Evolutionary conservation across 64 coral and sea anemone species (phyloP), one percentile per base, ranked within the genome.

Genomic region (Dendrophyllia cribrosa): DNA sequence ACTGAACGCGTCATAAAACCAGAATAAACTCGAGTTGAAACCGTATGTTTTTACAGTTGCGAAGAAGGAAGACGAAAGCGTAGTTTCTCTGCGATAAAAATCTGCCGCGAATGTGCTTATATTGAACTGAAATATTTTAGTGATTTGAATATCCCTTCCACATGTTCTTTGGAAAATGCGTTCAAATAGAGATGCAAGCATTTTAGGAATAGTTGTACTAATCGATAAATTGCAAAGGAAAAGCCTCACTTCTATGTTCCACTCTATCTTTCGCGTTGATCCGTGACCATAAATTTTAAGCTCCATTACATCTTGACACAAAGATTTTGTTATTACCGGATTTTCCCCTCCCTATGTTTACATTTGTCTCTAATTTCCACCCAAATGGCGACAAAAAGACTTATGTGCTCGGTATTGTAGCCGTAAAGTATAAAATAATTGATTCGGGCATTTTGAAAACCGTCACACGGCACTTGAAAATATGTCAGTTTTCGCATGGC

Each of bases 61-160:
- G 60, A 66, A 84, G 20, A 84, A 5, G 60, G 26, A 51, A 68
- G 23, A 67, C 43, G 16, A 84, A 51, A 48, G 45, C 44, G 16
- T 23, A 51, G 17, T 84, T 67, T 12, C 61, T 67, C 62, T 50
- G 80, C 7, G 80, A 84, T 84, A 84, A 67, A 83, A 65, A 67
- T 67, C 61, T 60, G 13, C 77, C 55, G 77, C 55, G 14, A 45
- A 61, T 52, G 52, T 51, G 77, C 55, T 80, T 61, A 61, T 44
- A 62, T 43, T 17, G 53, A 21, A 59, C 16, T 20, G 9, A 84
- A 65, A 45, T 50, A 46, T 62, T 52, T 47, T 49, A 67, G 58
- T 10, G 78, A 61, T 84, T 67, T 50, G 8, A n/a, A 23, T 68
- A 49, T 48, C 60, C 19, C 19, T 23, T 20, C 7, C n/a, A 46